Percentiles rank a stretch among this genome's conserved stretches.
These are phyloP conservation scores for Nymphalis polychloros DNA, from an alignment of 2,888 invertebrate genomes.

Conservation along the genomic window DNA sequence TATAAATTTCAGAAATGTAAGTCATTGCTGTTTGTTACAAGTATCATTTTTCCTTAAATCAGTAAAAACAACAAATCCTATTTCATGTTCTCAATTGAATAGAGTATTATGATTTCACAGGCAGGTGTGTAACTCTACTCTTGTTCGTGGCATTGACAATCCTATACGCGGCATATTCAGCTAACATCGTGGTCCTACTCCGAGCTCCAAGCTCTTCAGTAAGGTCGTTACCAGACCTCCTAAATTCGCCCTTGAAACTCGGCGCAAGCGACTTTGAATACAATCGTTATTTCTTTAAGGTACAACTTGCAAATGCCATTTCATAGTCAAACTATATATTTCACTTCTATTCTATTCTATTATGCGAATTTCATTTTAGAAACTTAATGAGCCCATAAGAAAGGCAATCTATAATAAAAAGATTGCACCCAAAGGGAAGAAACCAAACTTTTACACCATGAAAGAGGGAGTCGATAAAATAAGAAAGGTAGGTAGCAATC, in stretches of 20 bases:
- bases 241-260: slow-evolving; percentile 82
- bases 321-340: not conserved
- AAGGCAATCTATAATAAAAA: slow-evolving; percentile 76
- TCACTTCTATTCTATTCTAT: not conserved
- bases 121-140: slow-evolving; percentile 82
- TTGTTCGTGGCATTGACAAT: slow-evolving; percentile 82
- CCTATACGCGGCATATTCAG: slow-evolving; percentile 86
- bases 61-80: too few relatives aligned
- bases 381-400: slow-evolving; percentile 73
- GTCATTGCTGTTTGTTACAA: too few relatives aligned
- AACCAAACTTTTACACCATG: slow-evolving; percentile 68
- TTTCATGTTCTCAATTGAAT: too few relatives aligned
- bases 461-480: slow-evolving; percentile 73
- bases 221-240: slow-evolving; percentile 79
- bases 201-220: slow-evolving; percentile 85
- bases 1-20: too few relatives aligned
- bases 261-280: slow-evolving; percentile 84
- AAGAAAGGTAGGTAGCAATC: slow-evolving; percentile 51
- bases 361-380: slow-evolving; percentile 51
- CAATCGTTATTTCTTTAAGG: slow-evolving; percentile 84
- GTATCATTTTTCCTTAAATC: too few relatives aligned
- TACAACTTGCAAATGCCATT: slow-evolving; percentile 43
- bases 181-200: slow-evolving; percentile 84
- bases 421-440: slow-evolving; percentile 73
- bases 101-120: too few relatives aligned